Percentiles rank a stretch among this genome's conserved stretches.
These are phyloP conservation scores for Adelphocoris suturalis DNA, from an alignment of 2,888 invertebrate species.

Conservation along the genomic window DNA sequence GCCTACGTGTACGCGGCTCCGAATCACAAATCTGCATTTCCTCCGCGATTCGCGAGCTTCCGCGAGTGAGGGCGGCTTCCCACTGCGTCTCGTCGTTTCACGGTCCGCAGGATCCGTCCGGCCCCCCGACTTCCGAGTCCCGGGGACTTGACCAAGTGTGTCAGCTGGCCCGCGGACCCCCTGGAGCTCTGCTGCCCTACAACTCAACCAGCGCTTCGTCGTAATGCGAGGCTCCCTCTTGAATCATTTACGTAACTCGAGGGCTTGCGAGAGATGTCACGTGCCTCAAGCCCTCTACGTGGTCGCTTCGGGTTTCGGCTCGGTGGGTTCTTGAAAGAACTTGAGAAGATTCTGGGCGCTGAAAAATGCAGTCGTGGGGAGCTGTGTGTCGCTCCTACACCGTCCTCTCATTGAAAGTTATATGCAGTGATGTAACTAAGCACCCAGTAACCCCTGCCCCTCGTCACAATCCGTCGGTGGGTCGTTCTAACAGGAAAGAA, in stretches of 20 bases:
- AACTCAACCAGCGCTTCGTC: slow-evolving; percentile 8
- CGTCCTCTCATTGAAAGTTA: not conserved
- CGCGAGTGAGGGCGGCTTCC: slow-evolving; percentile 7
- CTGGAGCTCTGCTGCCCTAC: not conserved
- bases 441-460: not conserved
- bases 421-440: not conserved
- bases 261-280: not conserved
- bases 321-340: not conserved
- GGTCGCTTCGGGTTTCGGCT: not conserved
- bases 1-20: not conserved
- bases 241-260: not conserved
- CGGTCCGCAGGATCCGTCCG: not conserved
- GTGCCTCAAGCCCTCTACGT: not conserved
- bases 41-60: slow-evolving; percentile 5
- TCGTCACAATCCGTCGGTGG: not conserved
- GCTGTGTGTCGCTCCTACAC: not conserved
- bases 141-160: slow-evolving; percentile 6
- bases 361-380: slow-evolving; percentile 8
- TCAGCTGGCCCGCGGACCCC: not conserved
- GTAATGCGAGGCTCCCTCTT: slow-evolving; percentile 11
- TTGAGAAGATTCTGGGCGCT: not conserved
- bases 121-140: slow-evolving; percentile 9
- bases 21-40: slow-evolving; percentile 13
- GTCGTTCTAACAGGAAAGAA: no score
- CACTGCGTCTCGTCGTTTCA: not conserved